Evolutionary conservation across 2,888 invertebrate genomes (phyloP).

Genomic region (Tineola bisselliella): DNA sequence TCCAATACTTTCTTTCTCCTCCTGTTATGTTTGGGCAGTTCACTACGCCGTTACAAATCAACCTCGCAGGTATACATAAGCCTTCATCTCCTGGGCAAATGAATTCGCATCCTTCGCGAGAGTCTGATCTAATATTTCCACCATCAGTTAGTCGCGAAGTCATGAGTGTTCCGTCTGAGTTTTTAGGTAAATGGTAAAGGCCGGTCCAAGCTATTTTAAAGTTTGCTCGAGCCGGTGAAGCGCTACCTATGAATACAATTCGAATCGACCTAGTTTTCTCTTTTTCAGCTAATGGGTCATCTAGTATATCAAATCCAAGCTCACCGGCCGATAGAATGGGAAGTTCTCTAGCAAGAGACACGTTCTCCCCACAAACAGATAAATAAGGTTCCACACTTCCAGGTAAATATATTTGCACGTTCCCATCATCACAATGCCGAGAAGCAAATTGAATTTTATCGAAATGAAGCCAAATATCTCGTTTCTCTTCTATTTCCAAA

Average conservation of each 20-base stretch:
- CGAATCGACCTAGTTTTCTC: constrained; percentile 72
- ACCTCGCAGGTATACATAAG: constrained; percentile 82
- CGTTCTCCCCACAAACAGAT: constrained; percentile 87
- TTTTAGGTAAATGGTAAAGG: constrained; percentile 84
- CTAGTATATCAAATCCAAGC: constrained; percentile 70
- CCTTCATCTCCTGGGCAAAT: constrained; percentile 86
- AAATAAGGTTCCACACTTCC: constrained; percentile 78
- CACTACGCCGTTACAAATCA: constrained; percentile 87
- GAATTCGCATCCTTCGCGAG: constrained; percentile 78
- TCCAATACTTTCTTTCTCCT: constrained; percentile 58
- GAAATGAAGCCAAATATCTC: constrained; percentile 88
- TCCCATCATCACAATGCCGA: constrained; percentile 86
- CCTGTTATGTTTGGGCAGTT: constrained; percentile 83
- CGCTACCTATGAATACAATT: constrained; percentile 78
- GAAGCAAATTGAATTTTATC: constrained; percentile 88
- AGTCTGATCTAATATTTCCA: constrained; percentile 39
- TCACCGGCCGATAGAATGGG: constrained; percentile 84
- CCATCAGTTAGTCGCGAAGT: constrained; percentile 79
- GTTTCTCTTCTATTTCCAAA: constrained; percentile 80
- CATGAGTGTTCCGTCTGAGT: constrained; percentile 81
- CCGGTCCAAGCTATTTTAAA: constrained; percentile 94
- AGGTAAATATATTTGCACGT: constrained; percentile 83
- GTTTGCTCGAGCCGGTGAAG: constrained; percentile 83
- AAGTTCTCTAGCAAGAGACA: constrained; percentile 80
- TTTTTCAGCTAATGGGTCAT: constrained; percentile 67